Percentiles rank a stretch among this genome's conserved stretches.
Evolutionary conservation across 2,113 vertebrate species (phyloP).

Genomic region (Cranoglanis bouderius): DNA sequence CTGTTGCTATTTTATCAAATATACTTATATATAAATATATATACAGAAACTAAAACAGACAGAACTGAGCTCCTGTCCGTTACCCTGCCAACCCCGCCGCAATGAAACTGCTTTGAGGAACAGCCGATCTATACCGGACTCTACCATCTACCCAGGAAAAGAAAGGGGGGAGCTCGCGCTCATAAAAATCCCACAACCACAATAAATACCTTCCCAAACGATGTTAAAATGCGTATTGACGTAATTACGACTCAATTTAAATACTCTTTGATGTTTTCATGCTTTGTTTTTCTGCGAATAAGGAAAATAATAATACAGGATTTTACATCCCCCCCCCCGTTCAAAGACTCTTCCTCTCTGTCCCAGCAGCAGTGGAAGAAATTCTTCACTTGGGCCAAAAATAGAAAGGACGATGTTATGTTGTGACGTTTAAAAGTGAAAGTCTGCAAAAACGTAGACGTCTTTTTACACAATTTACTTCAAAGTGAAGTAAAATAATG

Average conservation of each 20-base stretch:
- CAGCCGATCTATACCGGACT: conserved; percentile 58
- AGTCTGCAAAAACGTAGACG: background rate
- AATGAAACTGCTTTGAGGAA: conserved; percentile 29
- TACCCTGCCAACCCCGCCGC: conserved; percentile 17
- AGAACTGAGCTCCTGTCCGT: rapidly evolving
- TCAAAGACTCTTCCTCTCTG: too few relatives aligned
- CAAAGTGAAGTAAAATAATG: background rate
- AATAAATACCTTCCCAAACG: rapidly evolving
- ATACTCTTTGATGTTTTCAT: rapidly evolving
- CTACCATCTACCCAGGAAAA: conserved; percentile 47
- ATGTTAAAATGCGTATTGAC: background rate
- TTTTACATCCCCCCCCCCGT: background rate
- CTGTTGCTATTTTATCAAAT: background rate
- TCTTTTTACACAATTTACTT: background rate
- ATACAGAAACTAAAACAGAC: too few relatives aligned
- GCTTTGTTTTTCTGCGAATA: background rate
- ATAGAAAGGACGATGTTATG: conserved; percentile 17
- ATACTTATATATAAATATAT: background rate
- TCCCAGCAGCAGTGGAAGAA: conserved; percentile 19
- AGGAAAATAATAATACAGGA: too few relatives aligned
- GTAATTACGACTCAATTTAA: rapidly evolving
- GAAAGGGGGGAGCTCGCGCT: background rate
- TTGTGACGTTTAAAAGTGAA: background rate
- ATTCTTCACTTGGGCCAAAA: background rate
- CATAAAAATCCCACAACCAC: background rate